Conservation (phyloP, 2,888 invertebrate genomes). For the Heliconius charithonia region DNA sequence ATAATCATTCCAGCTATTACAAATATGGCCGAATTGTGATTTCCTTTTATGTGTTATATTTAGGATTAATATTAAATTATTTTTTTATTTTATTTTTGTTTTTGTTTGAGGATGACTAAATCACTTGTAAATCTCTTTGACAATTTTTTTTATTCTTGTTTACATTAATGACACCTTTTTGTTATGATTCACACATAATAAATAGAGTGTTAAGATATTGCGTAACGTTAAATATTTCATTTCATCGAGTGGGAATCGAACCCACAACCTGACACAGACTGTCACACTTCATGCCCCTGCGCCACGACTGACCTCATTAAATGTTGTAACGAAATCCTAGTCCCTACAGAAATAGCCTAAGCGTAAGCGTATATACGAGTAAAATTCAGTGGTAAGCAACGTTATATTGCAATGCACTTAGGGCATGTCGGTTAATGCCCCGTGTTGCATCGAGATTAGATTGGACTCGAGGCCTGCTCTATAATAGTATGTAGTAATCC, state of each 20-base stretch:
- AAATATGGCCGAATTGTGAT: not conserved
- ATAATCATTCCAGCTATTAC: constrained; percentile 1
- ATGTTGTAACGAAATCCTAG: not conserved
- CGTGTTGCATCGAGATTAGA: constrained; percentile 27
- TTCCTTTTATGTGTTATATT: not conserved
- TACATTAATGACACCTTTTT: no score
- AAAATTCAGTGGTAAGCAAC: constrained; percentile 3
- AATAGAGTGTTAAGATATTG: no score
- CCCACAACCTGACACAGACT: no score
- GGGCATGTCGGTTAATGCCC: constrained; percentile 25
- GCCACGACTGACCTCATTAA: not conserved
- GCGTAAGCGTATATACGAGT: not conserved
- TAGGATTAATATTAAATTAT: not conserved
- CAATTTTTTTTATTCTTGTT: no score
- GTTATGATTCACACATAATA: no score
- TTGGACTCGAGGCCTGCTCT: constrained; percentile 25
- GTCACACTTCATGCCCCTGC: no score
- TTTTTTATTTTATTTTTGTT: not conserved
- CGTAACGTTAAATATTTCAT: no score
- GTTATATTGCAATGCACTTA: constrained; percentile 25
- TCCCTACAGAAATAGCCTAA: not conserved
- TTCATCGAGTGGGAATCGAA: no score
- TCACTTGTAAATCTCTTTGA: no score
- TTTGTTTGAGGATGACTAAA: not conserved
- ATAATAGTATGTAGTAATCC: constrained; percentile 19